Percentiles rank a stretch among this genome's conserved stretches.
Evolutionary conservation across 1,140 invertebrate species (phyloP).

Genomic region (Drosophila micromelanica): DNA sequence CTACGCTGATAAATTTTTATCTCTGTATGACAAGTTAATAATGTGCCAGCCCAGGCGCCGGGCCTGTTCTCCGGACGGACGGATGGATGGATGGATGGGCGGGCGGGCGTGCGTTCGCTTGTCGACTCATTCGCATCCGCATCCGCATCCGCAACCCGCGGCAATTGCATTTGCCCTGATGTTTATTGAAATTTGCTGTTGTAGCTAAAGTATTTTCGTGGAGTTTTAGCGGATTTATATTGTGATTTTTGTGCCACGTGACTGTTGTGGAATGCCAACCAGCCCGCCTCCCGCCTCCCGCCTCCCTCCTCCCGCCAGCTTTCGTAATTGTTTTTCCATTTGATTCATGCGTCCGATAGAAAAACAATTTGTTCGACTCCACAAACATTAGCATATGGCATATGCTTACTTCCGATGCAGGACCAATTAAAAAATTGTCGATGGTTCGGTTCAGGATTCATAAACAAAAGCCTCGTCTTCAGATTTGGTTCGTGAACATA

Average conservation of each 20-base stretch:
- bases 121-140: slow-evolving; percentile 21
- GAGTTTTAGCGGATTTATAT: slow-evolving; percentile 77
- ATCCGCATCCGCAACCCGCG: slow-evolving; percentile 18
- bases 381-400: slow-evolving; percentile 33
- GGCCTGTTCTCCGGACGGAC: slow-evolving; percentile 13
- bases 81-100: not conserved
- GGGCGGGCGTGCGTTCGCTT: not conserved
- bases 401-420: no score
- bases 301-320: not conserved
- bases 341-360: slow-evolving; percentile 56
- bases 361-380: slow-evolving; percentile 24
- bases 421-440: no score
- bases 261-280: slow-evolving; percentile 62
- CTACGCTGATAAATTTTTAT: slow-evolving; percentile 78
- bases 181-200: slow-evolving; percentile 71
- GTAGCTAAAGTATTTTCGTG: slow-evolving; percentile 54
- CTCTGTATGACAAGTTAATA: slow-evolving; percentile 83
- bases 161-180: slow-evolving; percentile 18
- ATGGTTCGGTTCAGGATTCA: no score
- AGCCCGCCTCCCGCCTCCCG: not conserved
- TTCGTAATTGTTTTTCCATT: slow-evolving; percentile 72
- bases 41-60: slow-evolving; percentile 74
- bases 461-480: no score
- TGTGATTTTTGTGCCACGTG: slow-evolving; percentile 78
- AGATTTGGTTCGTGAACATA: no score